Evolutionary conservation across 2,888 invertebrate species (phyloP).

Genomic region (Eustalomyia histrio): DNA sequence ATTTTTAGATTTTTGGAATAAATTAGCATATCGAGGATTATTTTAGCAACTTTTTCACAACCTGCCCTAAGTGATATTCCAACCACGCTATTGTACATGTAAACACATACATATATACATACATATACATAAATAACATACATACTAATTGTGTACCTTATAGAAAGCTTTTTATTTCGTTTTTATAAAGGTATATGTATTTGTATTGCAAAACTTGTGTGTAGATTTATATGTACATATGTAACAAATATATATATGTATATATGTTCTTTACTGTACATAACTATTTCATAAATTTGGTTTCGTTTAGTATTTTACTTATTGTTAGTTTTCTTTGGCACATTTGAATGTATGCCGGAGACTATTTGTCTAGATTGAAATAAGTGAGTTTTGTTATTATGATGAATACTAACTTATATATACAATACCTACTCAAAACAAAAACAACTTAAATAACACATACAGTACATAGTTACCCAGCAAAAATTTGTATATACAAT

Average conservation of each 20-base stretch:
- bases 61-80: no score
- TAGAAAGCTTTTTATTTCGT: conserved; percentile 3
- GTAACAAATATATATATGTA: not conserved
- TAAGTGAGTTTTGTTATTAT: conserved; percentile 37
- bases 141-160: not conserved
- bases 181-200: not conserved
- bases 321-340: conserved; percentile 31
- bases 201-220: not conserved
- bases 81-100: no score
- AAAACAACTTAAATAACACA: not conserved
- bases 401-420: conserved; percentile 26
- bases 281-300: not conserved
- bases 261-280: no score
- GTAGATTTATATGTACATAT: not conserved
- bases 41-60: no score
- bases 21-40: no score
- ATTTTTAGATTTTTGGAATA: no score
- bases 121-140: not conserved
- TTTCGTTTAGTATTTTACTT: not conserved
- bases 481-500: no score
- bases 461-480: no score
- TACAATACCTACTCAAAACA: conserved; percentile 10
- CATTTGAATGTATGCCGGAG: conserved; percentile 53
- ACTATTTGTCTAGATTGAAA: conserved; percentile 65
- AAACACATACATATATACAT: no score